A percentile compares a stretch with the other conserved stretches of the same genome.
Evolutionary conservation across 2,888 invertebrate species (phyloP).

Genomic region (Seladonia tumulorum): DNA sequence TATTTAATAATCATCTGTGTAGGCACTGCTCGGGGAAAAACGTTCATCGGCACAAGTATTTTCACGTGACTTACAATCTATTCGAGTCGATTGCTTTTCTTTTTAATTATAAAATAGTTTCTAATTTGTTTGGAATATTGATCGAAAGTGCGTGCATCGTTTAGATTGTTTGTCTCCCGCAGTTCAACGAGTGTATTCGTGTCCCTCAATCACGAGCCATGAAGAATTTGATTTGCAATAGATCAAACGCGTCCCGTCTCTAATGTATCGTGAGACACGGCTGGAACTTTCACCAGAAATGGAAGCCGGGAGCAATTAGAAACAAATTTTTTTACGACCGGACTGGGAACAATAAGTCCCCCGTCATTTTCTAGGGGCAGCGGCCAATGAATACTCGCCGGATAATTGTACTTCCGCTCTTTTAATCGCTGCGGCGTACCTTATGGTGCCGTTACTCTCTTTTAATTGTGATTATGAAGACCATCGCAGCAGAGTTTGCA

Average conservation of each 20-base stretch:
- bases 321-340: constrained; percentile 43
- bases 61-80: not conserved
- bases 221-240: not conserved
- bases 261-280: not conserved
- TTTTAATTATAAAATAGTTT: not conserved
- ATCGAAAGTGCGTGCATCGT: not conserved
- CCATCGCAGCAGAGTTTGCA: not conserved
- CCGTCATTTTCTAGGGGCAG: constrained; percentile 47
- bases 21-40: not conserved
- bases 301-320: constrained; percentile 50
- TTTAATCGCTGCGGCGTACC: not conserved
- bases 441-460: not conserved
- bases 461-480: constrained; percentile 10
- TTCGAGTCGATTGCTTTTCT: not conserved
- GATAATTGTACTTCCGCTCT: constrained; percentile 29
- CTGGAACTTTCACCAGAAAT: constrained; percentile 50
- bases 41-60: not conserved
- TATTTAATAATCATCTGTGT: not conserved
- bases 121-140: not conserved
- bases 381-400: constrained; percentile 2
- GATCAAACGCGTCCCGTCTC: not conserved
- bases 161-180: too few relatives aligned
- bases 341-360: constrained; percentile 24
- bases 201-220: not conserved
- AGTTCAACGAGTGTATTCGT: not conserved